Evolutionary conservation across 2,797 vertebrate genomes (phyloP).

Genomic region (Schizopygopsis malacanthus): DNA sequence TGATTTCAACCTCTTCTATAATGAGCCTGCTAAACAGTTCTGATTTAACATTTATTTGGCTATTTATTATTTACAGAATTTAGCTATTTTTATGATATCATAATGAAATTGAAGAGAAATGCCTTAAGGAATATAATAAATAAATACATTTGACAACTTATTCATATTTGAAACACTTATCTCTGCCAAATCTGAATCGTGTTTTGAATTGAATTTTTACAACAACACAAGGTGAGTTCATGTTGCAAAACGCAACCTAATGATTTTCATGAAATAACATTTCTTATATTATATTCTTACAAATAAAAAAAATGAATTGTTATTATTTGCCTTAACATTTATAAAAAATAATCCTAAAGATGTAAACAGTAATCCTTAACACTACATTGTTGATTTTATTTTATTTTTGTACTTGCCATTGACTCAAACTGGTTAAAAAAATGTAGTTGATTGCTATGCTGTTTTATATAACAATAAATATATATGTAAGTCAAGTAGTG

Average conservation of each 20-base stretch:
- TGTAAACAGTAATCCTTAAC: not conserved
- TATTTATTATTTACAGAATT: not conserved
- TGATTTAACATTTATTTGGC: not conserved
- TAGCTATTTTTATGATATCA: not conserved
- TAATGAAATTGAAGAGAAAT: not conserved
- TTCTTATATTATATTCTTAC: not conserved
- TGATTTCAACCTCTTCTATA: not conserved
- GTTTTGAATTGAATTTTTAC: no score
- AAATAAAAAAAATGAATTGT: not conserved
- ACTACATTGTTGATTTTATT: not conserved
- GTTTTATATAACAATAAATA: not conserved
- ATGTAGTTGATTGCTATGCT: not conserved
- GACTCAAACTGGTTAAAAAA: no score
- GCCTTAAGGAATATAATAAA: not conserved
- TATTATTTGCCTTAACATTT: not conserved
- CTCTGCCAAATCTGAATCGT: not conserved
- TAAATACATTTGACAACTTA: not conserved
- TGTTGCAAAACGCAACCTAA: not conserved
- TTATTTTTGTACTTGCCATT: not conserved
- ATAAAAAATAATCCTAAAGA: not conserved
- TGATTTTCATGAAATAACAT: not conserved
- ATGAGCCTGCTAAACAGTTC: not conserved
- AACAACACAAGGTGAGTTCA: not conserved
- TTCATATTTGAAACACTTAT: not conserved
- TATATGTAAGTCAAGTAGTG: not conserved